Conservation (phyloP, 2,797 vertebrate species). For the Uromys caudimaculatus region DNA sequence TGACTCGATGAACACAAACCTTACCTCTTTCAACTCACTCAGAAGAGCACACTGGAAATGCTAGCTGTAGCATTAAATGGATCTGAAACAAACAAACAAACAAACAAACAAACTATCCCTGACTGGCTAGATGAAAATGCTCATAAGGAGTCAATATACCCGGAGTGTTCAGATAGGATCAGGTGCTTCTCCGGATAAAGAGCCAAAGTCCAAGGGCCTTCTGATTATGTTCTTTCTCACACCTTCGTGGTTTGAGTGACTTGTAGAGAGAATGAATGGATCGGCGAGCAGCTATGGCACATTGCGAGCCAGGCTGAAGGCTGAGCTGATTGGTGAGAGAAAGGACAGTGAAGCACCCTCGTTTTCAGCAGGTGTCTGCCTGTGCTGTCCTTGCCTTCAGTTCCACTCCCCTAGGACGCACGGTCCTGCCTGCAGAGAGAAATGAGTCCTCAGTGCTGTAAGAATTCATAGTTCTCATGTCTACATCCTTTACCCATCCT, state of each 20-base stretch:
- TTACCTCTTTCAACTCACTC: not conserved
- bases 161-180: not conserved
- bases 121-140: not conserved
- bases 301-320: slow-evolving; percentile 28
- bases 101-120: not conserved
- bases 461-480: not conserved
- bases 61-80: not conserved
- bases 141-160: not conserved
- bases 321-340: not conserved
- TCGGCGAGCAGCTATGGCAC: not conserved
- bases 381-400: not conserved
- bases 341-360: not conserved
- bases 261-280: not conserved
- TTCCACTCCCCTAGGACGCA: not conserved
- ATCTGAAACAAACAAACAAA: not conserved
- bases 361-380: not conserved
- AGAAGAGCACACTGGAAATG: not conserved
- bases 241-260: not conserved
- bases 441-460: not conserved
- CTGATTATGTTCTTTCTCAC: not conserved
- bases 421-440: not conserved
- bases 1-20: not conserved
- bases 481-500: not conserved
- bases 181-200: not conserved
- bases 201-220: not conserved